These are phyloP conservation scores for Coptodon rendalli DNA, from an alignment of 2,113 vertebrate genomes.

Conservation along the genomic window DNA sequence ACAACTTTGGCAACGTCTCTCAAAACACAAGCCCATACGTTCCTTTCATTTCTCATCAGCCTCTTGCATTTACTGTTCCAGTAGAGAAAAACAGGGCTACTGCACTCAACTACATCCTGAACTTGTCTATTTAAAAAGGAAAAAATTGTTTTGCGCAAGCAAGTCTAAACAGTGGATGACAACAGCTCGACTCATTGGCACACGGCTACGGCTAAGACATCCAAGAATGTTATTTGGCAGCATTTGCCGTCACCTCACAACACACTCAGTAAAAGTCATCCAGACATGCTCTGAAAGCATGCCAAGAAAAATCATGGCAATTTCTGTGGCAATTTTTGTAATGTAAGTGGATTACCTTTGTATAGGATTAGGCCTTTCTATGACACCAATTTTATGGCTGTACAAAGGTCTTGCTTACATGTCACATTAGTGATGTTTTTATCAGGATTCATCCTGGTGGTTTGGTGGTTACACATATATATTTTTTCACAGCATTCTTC, in stretches of 20 bases:
- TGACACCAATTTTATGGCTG: neutral
- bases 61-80: neutral
- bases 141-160: conserved; percentile 25
- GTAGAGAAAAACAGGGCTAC: neutral
- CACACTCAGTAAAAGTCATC: conserved; percentile 35
- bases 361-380: conserved; percentile 6
- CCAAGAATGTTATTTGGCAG: conserved; percentile 57
- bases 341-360: conserved; percentile 44
- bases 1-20: neutral
- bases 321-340: conserved; percentile 34
- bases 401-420: neutral
- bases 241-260: conserved; percentile 46
- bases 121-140: neutral
- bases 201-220: conserved; percentile 27
- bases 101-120: conserved; percentile 4
- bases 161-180: conserved; percentile 60
- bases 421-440: neutral
- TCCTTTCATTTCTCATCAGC: conserved; percentile 25
- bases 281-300: conserved; percentile 31
- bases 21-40: neutral
- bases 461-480: neutral
- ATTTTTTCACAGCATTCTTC: neutral
- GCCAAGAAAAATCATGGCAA: conserved; percentile 45
- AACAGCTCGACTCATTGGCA: conserved; percentile 46
- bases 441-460: neutral